Base-by-base conservation (phyloP, 1,140 invertebrate species). In the Spodoptera litura region DNA sequence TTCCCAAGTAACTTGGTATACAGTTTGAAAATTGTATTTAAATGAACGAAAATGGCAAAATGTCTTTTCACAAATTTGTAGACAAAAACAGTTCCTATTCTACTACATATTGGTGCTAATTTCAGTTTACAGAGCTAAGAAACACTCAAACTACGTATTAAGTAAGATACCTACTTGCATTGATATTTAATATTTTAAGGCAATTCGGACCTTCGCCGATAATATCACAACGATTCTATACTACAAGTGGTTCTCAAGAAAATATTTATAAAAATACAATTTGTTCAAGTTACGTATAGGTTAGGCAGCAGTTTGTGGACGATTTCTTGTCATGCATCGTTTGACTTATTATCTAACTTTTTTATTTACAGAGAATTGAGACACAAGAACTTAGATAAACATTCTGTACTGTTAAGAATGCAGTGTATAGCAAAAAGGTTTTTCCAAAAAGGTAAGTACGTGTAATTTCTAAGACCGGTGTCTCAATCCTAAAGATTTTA, bases 251-350 rank as follows among this genome's bases (percentile, higher is more conserved):
- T 83, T 84, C 77, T 31, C 13, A 53, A 72, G 56, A 74, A 73
- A 78, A 55, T 53, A 78, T 56, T 71, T 73, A 68, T 72, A 78
- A 78, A 83, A 83, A 64, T 78, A 82, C 62, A 83, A 64, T 90
- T 91, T 91, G 91, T 90, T 92, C 89, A 81, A 87, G 56, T 86
- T 88, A 89, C 89, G 89, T 89, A 87, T 88, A 70, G 85, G 85
- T 85, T 78, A 82, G 89, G 90, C 88, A 90, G 89, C 81, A 73
- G 78, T 83, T 80, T 70, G 80, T 80, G 87, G 87, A 87, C 83
- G 85, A 85, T 89, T 85, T 64, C 68, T 88, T 93, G 91, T 93
- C 92, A 93, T 93, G 91, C 87, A 85, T 77, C 59, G 80, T 89
- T 44, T 85, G 81, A 80, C 82, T 90, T 89, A 61, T 6, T 55